Percentiles rank a stretch among this genome's conserved stretches.
Conservation (phyloP, 2,113 vertebrate genomes). For the Leptodactylus fuscus region DNA sequence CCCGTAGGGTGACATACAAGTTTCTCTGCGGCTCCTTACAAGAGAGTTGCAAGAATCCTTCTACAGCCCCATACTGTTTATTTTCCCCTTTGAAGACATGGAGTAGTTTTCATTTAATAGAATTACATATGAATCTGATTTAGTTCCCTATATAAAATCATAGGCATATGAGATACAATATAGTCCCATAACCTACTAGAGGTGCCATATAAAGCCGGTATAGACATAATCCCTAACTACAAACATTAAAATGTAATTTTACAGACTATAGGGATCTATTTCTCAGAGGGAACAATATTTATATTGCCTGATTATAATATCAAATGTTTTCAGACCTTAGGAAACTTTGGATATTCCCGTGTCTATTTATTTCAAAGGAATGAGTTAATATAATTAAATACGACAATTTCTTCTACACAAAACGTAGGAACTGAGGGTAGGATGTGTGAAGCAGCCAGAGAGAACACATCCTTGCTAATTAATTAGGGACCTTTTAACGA, state of each 20-base stretch:
- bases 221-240: too few relatives aligned
- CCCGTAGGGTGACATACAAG: neutral
- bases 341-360: neutral
- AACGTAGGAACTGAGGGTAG: slow-evolving; percentile 47
- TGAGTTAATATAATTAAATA: slow-evolving; percentile 43
- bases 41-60: neutral
- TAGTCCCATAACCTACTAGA: neutral
- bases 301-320: neutral
- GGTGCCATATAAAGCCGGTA: neutral
- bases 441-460: slow-evolving; percentile 53
- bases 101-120: too few relatives aligned
- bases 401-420: neutral
- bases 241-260: too few relatives aligned
- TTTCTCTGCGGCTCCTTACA: neutral
- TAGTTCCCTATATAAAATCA: neutral
- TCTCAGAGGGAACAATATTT: too few relatives aligned
- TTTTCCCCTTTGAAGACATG: too few relatives aligned
- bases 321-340: neutral
- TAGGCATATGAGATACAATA: neutral
- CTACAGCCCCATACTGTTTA: neutral
- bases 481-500: slow-evolving; percentile 59
- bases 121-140: neutral
- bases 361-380: slow-evolving; percentile 1
- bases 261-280: too few relatives aligned
- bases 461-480: slow-evolving; percentile 57